These are phyloP conservation scores for Orchestia grillus DNA, from an alignment of 1,140 invertebrate genomes.

Conservation along the genomic window DNA sequence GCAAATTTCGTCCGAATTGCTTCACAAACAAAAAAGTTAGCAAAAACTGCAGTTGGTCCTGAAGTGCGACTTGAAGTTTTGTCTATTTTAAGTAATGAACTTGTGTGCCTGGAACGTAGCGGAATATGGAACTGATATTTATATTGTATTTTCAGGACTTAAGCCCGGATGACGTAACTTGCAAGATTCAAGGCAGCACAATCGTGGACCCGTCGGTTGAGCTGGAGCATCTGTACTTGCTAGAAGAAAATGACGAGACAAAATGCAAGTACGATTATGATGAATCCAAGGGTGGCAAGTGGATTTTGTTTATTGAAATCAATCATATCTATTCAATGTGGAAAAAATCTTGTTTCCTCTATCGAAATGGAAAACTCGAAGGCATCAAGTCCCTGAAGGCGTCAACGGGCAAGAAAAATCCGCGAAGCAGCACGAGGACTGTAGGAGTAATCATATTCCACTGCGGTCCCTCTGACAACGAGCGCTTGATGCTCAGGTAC, in stretches of 20 bases:
- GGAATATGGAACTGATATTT: too few relatives aligned
- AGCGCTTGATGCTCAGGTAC: not conserved
- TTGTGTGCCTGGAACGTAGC: too few relatives aligned
- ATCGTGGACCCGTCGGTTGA: not conserved
- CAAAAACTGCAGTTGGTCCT: not conserved
- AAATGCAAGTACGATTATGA: not conserved
- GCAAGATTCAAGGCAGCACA: not conserved
- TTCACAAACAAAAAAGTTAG: too few relatives aligned
- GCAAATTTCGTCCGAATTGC: too few relatives aligned
- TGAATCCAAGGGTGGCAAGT: not conserved
- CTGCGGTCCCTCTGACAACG: not conserved
- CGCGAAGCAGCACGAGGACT: not conserved
- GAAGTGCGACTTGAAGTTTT: too few relatives aligned
- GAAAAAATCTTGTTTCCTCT: constrained; percentile 12
- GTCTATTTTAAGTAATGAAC: too few relatives aligned
- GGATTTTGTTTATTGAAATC: not conserved
- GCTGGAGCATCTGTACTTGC: not conserved
- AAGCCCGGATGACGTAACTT: not conserved
- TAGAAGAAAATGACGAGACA: not conserved
- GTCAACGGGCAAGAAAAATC: constrained; percentile 13
- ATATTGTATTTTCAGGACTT: not conserved
- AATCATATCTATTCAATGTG: not conserved
- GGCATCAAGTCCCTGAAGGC: not conserved
- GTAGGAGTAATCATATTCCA: not conserved
- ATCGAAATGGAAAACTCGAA: not conserved